These are phyloP conservation scores for Andrena minutula DNA, from an alignment of 2,888 invertebrate species.

Conservation along the genomic window DNA sequence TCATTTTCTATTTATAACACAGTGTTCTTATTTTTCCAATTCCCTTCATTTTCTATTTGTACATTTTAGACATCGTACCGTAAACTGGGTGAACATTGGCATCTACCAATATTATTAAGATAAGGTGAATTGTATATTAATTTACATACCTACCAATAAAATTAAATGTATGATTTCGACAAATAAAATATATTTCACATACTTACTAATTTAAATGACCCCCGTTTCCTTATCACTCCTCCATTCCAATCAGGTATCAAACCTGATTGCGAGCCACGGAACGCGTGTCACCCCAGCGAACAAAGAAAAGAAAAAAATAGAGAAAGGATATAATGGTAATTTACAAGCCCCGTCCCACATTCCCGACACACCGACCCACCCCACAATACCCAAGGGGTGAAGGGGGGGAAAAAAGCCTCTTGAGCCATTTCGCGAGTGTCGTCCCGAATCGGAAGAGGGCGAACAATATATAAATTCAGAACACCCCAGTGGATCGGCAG, in stretches of 20 bases:
- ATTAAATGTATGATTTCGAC: too few relatives aligned
- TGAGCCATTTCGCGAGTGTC: conserved; percentile 71
- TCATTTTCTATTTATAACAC: too few relatives aligned
- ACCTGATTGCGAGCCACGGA: not conserved
- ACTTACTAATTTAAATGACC: not conserved
- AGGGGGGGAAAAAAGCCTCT: conserved; percentile 55
- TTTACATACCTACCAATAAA: too few relatives aligned
- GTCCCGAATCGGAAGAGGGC: conserved; percentile 70
- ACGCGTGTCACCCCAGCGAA: not conserved
- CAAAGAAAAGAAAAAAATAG: not conserved
- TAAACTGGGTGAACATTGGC: too few relatives aligned
- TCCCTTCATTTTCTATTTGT: too few relatives aligned
- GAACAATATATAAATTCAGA: conserved; percentile 73
- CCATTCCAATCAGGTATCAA: not conserved
- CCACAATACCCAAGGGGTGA: conserved; percentile 13
- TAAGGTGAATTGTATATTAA: too few relatives aligned
- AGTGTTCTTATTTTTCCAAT: too few relatives aligned
- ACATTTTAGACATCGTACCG: too few relatives aligned
- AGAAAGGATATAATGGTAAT: conserved; percentile 53
- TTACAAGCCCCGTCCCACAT: conserved; percentile 60
- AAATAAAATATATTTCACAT: too few relatives aligned
- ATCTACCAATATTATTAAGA: too few relatives aligned
- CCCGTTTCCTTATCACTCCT: not conserved
- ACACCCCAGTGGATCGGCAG: conserved; percentile 45
- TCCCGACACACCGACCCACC: conserved; percentile 34